Evolutionary conservation across 2,888 invertebrate species (phyloP).

Genomic region (Stramonita haemastoma): DNA sequence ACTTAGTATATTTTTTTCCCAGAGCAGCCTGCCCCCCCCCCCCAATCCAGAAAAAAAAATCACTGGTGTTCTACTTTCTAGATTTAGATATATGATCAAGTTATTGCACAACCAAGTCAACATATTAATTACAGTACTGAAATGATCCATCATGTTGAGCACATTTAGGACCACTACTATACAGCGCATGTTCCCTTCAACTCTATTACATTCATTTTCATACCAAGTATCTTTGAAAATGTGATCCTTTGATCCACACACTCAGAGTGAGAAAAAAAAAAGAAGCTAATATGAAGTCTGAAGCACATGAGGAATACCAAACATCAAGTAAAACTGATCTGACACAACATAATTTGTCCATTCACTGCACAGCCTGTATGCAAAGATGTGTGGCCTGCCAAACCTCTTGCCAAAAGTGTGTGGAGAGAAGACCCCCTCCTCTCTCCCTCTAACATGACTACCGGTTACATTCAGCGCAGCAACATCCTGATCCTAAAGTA

Average conservation of each 20-base stretch:
- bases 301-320: neutral
- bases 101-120: neutral
- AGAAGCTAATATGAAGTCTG: neutral
- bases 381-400: neutral
- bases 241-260: too few species aligned
- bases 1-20: too few species aligned
- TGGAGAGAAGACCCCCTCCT: neutral
- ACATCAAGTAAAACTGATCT: neutral
- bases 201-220: too few species aligned
- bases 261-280: neutral
- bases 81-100: neutral
- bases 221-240: too few species aligned
- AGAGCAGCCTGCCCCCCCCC: too few species aligned
- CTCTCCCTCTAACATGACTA: neutral
- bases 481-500: neutral
- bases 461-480: neutral
- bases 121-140: neutral
- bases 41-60: too few species aligned
- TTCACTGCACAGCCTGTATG: neutral
- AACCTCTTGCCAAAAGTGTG: neutral
- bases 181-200: too few species aligned
- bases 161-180: too few species aligned
- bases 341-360: neutral
- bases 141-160: too few species aligned
- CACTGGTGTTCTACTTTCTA: too few species aligned